These are phyloP conservation scores for Rhombomys opimus DNA, from an alignment of 2,113 vertebrate species.

Conservation along the genomic window DNA sequence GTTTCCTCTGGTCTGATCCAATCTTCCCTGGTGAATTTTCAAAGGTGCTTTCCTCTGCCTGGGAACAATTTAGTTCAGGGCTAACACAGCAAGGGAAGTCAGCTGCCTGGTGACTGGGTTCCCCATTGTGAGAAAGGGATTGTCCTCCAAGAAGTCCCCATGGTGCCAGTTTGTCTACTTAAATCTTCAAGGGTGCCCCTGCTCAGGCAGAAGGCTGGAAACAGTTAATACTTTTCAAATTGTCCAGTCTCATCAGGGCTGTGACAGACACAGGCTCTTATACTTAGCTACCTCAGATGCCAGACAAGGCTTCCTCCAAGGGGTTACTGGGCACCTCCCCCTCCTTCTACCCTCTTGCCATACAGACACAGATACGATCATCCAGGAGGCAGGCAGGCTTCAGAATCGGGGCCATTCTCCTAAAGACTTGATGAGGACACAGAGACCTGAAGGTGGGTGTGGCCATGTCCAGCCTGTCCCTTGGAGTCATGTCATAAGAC, in stretches of 20 bases:
- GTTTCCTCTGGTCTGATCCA: constrained; percentile 18
- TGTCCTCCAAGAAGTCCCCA: background rate
- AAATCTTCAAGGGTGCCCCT: background rate
- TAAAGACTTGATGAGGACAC: background rate
- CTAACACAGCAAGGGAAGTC: constrained; percentile 48
- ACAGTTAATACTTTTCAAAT: constrained; percentile 11
- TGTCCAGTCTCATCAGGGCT: background rate
- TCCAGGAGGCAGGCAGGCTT: background rate
- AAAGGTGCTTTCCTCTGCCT: background rate
- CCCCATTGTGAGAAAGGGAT: background rate
- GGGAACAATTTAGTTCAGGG: background rate
- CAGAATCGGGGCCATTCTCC: background rate
- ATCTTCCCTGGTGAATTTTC: constrained; percentile 54
- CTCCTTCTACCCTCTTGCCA: background rate
- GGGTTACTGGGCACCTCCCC: background rate
- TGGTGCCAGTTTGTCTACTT: background rate
- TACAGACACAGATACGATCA: background rate
- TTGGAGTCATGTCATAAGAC: background rate
- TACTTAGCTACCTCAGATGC: too few species aligned
- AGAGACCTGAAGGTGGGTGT: background rate
- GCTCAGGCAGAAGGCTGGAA: background rate
- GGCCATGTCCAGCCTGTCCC: background rate
- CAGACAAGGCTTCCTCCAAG: background rate
- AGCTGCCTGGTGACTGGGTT: background rate
- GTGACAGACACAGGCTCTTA: background rate